These are phyloP conservation scores for Drosophila navojoa DNA, from an alignment of 1,140 invertebrate species.

Conservation along the genomic window DNA sequence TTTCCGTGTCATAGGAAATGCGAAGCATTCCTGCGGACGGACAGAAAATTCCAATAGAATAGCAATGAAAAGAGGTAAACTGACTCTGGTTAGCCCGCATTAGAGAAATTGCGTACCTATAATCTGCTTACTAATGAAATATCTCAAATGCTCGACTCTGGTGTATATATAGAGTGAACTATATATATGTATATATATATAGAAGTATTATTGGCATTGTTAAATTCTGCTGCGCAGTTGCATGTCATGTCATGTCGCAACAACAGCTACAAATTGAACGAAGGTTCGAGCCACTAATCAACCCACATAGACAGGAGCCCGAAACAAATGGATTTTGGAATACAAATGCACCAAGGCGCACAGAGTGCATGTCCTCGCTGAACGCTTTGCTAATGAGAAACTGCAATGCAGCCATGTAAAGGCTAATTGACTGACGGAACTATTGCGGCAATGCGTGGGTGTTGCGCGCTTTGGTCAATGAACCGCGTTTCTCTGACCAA, in stretches of 20 bases:
- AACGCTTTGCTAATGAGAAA: conserved; percentile 33
- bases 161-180: neutral
- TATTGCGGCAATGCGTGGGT: conserved; percentile 19
- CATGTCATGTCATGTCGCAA: conserved; percentile 62
- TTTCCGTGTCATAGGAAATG: neutral
- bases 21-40: neutral
- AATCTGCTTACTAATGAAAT: neutral
- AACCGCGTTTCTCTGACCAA: conserved; percentile 22
- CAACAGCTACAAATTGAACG: conserved; percentile 31
- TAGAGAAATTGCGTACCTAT: neutral
- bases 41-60: neutral
- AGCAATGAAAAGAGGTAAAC: neutral
- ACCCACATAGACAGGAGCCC: neutral
- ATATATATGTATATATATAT: neutral
- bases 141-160: neutral
- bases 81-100: neutral
- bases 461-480: conserved; percentile 54
- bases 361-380: conserved; percentile 42
- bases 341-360: neutral
- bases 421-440: conserved; percentile 51
- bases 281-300: neutral
- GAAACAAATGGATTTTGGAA: conserved; percentile 29
- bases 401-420: conserved; percentile 43
- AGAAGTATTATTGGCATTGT: neutral
- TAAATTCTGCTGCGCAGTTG: conserved; percentile 46